Conservation (phyloP, 2,888 invertebrate genomes). For the Acrocera orbiculus region DNA sequence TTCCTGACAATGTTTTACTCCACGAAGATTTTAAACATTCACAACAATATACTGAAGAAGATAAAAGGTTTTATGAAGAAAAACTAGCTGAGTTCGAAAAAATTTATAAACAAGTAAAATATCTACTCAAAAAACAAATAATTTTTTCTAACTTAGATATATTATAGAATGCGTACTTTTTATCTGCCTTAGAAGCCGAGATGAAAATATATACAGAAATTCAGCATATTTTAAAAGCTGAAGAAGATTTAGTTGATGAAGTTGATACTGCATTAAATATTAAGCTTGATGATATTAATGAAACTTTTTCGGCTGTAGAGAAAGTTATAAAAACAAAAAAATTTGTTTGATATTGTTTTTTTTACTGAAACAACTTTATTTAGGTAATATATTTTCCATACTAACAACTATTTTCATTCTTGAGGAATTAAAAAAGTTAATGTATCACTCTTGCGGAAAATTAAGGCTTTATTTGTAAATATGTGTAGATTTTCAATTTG, state of each 20-base stretch:
- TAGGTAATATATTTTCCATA: too few relatives aligned
- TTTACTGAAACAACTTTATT: too few relatives aligned
- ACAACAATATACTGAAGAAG: conserved; percentile 14
- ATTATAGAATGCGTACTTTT: conserved; percentile 15
- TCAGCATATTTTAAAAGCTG: conserved; percentile 12
- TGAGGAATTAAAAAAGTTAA: too few relatives aligned
- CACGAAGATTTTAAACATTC: conserved; percentile 18
- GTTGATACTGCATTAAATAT: conserved; percentile 14
- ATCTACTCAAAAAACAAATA: background rate
- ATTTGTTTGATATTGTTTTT: too few relatives aligned
- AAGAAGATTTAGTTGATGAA: conserved; percentile 12
- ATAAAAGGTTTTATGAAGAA: conserved; percentile 15
- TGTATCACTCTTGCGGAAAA: too few relatives aligned
- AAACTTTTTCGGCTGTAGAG: background rate
- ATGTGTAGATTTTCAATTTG: too few relatives aligned
- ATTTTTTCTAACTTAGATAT: background rate
- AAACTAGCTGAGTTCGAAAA: conserved; percentile 16
- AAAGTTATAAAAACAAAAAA: background rate
- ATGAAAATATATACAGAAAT: conserved; percentile 13
- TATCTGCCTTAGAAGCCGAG: conserved; percentile 15
- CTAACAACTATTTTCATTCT: too few relatives aligned
- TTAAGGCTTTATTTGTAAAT: too few relatives aligned
- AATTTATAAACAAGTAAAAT: conserved; percentile 18
- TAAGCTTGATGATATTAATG: background rate
- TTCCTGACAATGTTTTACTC: conserved; percentile 22